Evolutionary conservation across 1,140 invertebrate species (phyloP), one percentile per base, ranked within the genome.

Genomic region (Panonychus citri): DNA sequence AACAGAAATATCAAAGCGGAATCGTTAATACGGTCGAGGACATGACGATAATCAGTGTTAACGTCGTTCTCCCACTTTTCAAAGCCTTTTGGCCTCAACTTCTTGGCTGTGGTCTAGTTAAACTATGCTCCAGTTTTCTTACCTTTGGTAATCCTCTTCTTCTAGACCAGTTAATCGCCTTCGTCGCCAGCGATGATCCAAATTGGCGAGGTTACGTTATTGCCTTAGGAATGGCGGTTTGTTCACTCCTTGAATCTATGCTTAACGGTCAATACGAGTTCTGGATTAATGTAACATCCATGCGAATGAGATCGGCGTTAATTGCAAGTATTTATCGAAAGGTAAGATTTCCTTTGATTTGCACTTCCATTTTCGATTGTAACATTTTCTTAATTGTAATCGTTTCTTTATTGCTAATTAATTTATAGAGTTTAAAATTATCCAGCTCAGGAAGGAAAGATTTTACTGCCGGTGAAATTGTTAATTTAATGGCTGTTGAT

Each of bases 121-220:
- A 91, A 70, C 63, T 90, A 0, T 66, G 81, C 17, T 81, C 87
- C 65, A 90, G 94, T 72, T 60, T 83, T 7, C 69, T 95, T 55
- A 82, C 82, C 56, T 96, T 97, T 71, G 73, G 82, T 24, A 88
- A 84, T 65, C 90, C 90, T 1, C 78, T 85, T 57, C 30, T 68
- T 27, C 56, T 59, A 39, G 64, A 64, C 37, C 19, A 25, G 3
- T n/a, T 62, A 4, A 57, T 62, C 17, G 28, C 53, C 8, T 62
- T 55, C 37, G 28, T 62, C 24, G 21, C 28, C n/a, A 30, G 37
- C 49, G 69, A 70, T 28, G 43, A 61, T 34, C 60, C 59, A 15
- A 12, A n/a, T 37, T 61, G 60, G 60, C 42, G 39, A 8, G 60
- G 60, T 15, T 39, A 21, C 25, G 7, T 61, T 25, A 57, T 57